Percentiles rank a stretch among this genome's conserved stretches.
Conservation (phyloP, 2,888 invertebrate genomes). For the Heliconius ethilla region DNA sequence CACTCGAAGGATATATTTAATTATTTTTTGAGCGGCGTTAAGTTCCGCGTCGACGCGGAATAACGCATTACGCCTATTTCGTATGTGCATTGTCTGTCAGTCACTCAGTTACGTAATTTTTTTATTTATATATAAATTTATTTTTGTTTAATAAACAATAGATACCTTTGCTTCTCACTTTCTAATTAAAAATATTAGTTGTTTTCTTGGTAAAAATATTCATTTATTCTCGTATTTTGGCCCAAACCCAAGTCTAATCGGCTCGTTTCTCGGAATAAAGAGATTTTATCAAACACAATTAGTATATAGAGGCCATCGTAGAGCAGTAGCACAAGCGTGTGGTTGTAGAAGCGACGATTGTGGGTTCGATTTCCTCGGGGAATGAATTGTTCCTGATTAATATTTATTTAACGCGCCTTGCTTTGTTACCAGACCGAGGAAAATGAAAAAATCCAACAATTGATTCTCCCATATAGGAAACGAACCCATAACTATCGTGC, state of each 20-base stretch:
- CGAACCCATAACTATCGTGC: background rate
- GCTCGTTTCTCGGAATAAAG: constrained; percentile 14
- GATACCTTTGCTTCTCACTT: background rate
- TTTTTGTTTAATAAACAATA: background rate
- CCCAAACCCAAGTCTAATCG: constrained; percentile 4
- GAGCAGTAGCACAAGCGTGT: no score
- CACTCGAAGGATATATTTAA: background rate
- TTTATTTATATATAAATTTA: no score
- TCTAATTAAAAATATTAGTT: constrained; percentile 3
- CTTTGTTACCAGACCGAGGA: background rate
- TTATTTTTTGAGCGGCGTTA: no score
- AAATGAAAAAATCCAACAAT: background rate
- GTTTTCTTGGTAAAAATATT: constrained; percentile 1
- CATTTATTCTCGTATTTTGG: constrained; percentile 10
- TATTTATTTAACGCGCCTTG: no score
- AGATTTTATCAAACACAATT: constrained; percentile 23
- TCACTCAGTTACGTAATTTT: no score
- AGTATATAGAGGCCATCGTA: background rate
- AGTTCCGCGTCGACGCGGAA: no score
- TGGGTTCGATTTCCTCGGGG: no score
- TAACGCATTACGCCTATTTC: no score
- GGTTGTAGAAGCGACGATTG: no score
- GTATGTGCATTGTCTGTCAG: no score
- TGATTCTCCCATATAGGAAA: background rate
- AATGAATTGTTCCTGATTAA: no score